Percentiles rank a stretch among this genome's conserved stretches.
Conservation (phyloP, 2,797 vertebrate species). For the Gephyroberyx darwinii region DNA sequence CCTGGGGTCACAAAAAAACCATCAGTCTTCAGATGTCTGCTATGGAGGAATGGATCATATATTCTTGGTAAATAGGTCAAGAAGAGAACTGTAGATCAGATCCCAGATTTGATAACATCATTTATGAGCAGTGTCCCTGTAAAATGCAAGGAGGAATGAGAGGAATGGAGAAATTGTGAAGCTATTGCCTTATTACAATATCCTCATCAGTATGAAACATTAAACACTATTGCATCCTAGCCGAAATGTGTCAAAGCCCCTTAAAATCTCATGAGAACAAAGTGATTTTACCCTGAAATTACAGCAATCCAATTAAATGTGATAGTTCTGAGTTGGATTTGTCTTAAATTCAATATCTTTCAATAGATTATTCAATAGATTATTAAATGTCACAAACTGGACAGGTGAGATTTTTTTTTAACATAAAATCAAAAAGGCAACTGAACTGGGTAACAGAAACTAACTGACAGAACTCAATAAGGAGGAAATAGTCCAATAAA, state of each 20-base stretch:
- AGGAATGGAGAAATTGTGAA: not conserved
- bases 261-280: too few relatives aligned
- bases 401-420: too few relatives aligned
- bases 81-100: not conserved
- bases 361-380: too few relatives aligned
- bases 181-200: not conserved
- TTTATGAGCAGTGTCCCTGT: not conserved
- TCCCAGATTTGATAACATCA: not conserved
- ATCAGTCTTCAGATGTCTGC: constrained; percentile 12
- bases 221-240: too few relatives aligned
- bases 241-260: too few relatives aligned
- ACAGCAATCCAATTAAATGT: not conserved
- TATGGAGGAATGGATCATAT: constrained; percentile 17
- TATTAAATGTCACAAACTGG: not conserved
- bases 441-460: not conserved
- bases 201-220: not conserved
- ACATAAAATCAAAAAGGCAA: too few relatives aligned
- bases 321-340: not conserved
- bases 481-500: not conserved
- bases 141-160: not conserved
- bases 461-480: not conserved
- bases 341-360: not conserved
- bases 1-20: constrained; percentile 7
- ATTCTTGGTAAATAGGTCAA: not conserved
- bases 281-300: not conserved